phyloP scores from a whole-genome alignment of 2,113 vertebrate species.

The Otus sunia region DNA sequence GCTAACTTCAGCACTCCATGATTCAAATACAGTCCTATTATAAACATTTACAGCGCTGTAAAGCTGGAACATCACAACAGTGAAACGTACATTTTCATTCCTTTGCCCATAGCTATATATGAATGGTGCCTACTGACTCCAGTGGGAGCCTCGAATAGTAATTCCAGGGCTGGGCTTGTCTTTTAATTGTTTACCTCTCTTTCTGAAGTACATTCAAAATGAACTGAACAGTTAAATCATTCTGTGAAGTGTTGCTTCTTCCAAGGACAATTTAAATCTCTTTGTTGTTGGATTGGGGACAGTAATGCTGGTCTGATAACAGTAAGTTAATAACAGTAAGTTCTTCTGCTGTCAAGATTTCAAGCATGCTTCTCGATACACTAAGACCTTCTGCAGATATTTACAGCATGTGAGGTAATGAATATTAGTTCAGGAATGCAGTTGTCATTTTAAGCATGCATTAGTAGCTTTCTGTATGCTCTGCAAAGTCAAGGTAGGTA shows the following conservation, averaged over 20 bases:
- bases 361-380: background rate
- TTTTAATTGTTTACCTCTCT: background rate
- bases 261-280: background rate
- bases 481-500: background rate
- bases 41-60: background rate
- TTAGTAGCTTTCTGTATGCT: background rate
- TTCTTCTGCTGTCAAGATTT: background rate
- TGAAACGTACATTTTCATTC: background rate
- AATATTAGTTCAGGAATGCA: background rate
- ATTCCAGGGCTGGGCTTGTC: background rate
- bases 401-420: background rate
- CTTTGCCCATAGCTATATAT: background rate
- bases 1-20: background rate
- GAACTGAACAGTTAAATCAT: background rate
- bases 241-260: background rate
- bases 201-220: background rate
- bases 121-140: background rate
- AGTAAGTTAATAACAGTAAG: background rate
- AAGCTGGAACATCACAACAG: background rate
- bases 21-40: background rate
- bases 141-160: background rate
- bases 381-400: background rate
- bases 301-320: background rate
- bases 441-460: background rate
- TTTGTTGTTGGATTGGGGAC: background rate